Conservation (phyloP, 2,888 invertebrate species). For the Chesias legatella region DNA sequence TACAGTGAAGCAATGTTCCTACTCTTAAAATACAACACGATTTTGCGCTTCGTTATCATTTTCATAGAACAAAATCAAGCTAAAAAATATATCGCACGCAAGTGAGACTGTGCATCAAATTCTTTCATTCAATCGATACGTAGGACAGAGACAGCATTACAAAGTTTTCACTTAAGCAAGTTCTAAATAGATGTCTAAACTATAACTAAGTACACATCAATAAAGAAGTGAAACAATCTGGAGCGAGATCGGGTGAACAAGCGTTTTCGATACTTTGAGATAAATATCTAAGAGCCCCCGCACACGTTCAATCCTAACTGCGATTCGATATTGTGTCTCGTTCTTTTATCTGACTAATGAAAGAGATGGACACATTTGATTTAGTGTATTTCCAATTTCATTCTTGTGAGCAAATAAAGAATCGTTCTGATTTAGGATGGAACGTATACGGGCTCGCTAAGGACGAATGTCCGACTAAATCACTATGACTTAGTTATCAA, state of each 20-base stretch:
- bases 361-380: no score
- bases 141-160: constrained; percentile 12
- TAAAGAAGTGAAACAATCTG: constrained; percentile 51
- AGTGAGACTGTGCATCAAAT: constrained; percentile 51
- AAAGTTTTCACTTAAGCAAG: constrained; percentile 17
- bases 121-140: constrained; percentile 25
- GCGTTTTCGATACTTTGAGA: constrained; percentile 56
- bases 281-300: constrained; percentile 41
- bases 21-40: constrained; percentile 51
- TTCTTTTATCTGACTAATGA: no score
- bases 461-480: constrained; percentile 51
- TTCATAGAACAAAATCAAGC: constrained; percentile 38
- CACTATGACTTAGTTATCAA: constrained; percentile 73
- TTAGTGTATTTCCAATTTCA: no score
- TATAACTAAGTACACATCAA: constrained; percentile 51
- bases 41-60: constrained; percentile 53
- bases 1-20: constrained; percentile 62
- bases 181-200: constrained; percentile 33
- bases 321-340: no score
- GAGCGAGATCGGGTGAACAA: constrained; percentile 68
- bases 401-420: no score
- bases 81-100: constrained; percentile 57
- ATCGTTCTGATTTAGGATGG: no score
- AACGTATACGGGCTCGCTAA: constrained; percentile 11
- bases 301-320: no score